Conservation (phyloP, 2,888 invertebrate species). For the Perizoma flavofasciatum region DNA sequence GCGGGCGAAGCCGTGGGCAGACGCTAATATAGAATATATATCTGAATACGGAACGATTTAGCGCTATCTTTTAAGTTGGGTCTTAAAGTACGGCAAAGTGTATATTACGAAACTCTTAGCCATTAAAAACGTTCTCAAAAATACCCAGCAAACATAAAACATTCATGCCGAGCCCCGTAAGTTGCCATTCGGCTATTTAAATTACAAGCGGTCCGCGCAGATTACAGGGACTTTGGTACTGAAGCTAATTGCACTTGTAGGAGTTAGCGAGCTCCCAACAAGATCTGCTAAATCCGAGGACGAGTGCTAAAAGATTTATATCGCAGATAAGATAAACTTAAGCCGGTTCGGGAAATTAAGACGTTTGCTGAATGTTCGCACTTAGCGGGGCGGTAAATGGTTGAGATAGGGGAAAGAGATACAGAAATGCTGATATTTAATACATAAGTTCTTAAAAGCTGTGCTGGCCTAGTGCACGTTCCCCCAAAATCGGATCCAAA, state of each 20-base stretch:
- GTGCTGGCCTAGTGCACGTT: no score
- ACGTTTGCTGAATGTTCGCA: constrained; percentile 52
- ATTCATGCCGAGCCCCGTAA: constrained; percentile 11
- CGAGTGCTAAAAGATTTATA: constrained; percentile 83
- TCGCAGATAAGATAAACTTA: constrained; percentile 49
- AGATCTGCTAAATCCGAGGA: constrained; percentile 69
- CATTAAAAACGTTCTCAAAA: constrained; percentile 1
- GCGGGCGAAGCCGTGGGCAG: no score
- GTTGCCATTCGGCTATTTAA: constrained; percentile 52
- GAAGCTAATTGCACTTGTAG: constrained; percentile 78
- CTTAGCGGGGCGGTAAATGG: constrained; percentile 32
- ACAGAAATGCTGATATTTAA: constrained; percentile 5
- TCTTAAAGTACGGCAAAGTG: no score
- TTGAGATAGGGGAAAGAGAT: constrained; percentile 14
- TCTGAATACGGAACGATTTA: no score
- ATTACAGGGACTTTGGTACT: constrained; percentile 67
- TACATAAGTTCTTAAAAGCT: no score
- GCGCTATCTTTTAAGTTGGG: no score
- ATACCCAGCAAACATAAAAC: constrained; percentile 9
- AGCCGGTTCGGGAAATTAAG: constrained; percentile 70
- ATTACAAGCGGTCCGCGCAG: constrained; percentile 68
- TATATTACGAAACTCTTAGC: not conserved
- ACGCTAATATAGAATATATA: no score
- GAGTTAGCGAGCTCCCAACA: constrained; percentile 66
- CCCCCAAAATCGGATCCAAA: no score